These are phyloP conservation scores for Malacoctenus gilli DNA, from an alignment of 2,797 vertebrate species.

Conservation along the genomic window DNA sequence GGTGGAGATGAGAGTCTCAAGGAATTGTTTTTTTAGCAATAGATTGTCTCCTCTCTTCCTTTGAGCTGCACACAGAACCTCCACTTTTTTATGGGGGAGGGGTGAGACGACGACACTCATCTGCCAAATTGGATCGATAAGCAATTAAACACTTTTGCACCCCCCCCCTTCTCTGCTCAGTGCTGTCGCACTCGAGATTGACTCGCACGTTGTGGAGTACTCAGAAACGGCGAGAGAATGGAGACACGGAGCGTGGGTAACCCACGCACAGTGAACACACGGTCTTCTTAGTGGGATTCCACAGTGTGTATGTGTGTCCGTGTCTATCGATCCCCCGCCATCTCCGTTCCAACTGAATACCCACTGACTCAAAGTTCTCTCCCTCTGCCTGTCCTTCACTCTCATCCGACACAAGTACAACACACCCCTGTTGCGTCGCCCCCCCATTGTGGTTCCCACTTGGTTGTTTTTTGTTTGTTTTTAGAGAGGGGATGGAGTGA, in stretches of 20 bases:
- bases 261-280: constrained; percentile 49
- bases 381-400: constrained; percentile 19
- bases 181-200: too few species aligned
- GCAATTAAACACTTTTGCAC: constrained; percentile 82
- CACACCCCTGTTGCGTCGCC: constrained; percentile 1
- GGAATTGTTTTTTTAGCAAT: constrained; percentile 62
- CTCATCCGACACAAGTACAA: constrained; percentile 31
- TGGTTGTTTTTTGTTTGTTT: too few species aligned
- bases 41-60: constrained; percentile 64
- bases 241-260: constrained; percentile 12
- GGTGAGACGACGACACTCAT: too few species aligned
- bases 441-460: constrained; percentile 4
- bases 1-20: constrained; percentile 58
- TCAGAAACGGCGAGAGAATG: constrained; percentile 16
- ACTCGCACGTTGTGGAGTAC: constrained; percentile 23
- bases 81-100: constrained; percentile 75
- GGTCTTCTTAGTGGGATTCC: constrained; percentile 42
- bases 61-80: constrained; percentile 53
- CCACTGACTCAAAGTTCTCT: constrained; percentile 31
- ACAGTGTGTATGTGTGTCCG: constrained; percentile 43
- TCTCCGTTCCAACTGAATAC: constrained; percentile 47
- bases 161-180: constrained; percentile 16
- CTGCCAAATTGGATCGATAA: constrained; percentile 84
- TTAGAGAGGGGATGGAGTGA: constrained; percentile 18
- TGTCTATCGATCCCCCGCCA: constrained; percentile 51